Conservation (phyloP, 2,113 vertebrate species). For the Anoura caudifer region DNA sequence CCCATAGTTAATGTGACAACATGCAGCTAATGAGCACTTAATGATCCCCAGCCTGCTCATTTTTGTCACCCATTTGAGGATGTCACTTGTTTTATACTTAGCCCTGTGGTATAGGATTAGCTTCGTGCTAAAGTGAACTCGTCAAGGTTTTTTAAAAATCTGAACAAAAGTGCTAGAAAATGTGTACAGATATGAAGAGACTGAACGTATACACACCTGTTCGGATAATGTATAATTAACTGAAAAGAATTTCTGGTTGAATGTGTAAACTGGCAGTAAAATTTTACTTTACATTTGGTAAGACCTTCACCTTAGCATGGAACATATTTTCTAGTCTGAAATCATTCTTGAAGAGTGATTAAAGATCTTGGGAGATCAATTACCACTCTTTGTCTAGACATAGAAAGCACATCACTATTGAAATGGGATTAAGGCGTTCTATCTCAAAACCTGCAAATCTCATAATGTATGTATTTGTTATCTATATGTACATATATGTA, state of each 20-base stretch:
- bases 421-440: not conserved
- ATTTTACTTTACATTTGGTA: not conserved
- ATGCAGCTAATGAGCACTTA: slow-evolving; percentile 55
- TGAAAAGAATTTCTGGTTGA: not conserved
- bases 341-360: not conserved
- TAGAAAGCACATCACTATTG: not conserved
- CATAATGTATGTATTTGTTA: not conserved
- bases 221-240: not conserved
- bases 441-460: not conserved
- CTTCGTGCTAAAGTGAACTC: slow-evolving; percentile 49
- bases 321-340: not conserved
- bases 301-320: not conserved
- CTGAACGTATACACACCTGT: not conserved
- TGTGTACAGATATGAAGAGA: not conserved
- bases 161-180: slow-evolving; percentile 39
- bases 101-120: slow-evolving; percentile 25
- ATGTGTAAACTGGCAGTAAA: not conserved
- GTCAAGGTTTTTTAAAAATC: slow-evolving; percentile 50
- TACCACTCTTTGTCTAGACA: not conserved
- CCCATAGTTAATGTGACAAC: slow-evolving; percentile 56
- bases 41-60: slow-evolving; percentile 8
- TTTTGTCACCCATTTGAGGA: slow-evolving; percentile 56
- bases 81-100: slow-evolving; percentile 52
- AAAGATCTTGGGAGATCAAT: not conserved
- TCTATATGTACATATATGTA: not conserved